A percentile compares a stretch with the other conserved stretches of the same genome.
Conservation (phyloP, 2,797 vertebrate species). For the Urocyon cinereoargenteus region DNA sequence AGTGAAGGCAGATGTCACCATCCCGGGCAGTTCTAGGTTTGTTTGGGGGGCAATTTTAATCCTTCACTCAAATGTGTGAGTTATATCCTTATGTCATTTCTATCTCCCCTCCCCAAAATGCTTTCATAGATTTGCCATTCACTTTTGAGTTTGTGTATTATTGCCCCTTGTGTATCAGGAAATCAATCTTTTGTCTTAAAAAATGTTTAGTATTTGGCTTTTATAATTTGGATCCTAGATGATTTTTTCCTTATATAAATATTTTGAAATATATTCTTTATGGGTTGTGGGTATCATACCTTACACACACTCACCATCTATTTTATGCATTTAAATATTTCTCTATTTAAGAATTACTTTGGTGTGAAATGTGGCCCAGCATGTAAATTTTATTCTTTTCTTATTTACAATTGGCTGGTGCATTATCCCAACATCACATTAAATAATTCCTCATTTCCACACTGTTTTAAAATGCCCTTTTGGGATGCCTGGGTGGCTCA, state of each 20-base stretch:
- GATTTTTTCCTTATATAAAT: neutral
- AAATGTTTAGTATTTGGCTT: neutral
- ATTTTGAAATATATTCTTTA: neutral
- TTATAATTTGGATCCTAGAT: neutral
- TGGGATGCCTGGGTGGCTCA: neutral
- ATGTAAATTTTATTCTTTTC: neutral
- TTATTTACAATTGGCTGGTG: neutral
- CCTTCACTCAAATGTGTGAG: neutral
- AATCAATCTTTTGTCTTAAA: neutral
- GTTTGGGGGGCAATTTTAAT: neutral
- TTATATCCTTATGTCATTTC: neutral
- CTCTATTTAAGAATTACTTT: slow-evolving; percentile 21
- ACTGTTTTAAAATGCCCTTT: neutral
- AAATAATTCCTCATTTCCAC: neutral
- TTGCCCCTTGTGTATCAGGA: neutral
- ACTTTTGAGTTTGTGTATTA: neutral
- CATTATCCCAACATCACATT: neutral
- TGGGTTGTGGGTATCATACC: neutral
- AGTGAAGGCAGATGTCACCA: neutral
- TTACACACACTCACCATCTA: neutral
- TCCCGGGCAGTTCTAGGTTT: neutral
- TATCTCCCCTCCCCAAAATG: neutral
- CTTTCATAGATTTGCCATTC: neutral
- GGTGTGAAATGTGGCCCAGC: neutral
- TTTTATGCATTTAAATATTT: neutral